These are phyloP conservation scores for Macroramphosus scolopax DNA, from an alignment of 2,797 vertebrate species.

Conservation along the genomic window DNA sequence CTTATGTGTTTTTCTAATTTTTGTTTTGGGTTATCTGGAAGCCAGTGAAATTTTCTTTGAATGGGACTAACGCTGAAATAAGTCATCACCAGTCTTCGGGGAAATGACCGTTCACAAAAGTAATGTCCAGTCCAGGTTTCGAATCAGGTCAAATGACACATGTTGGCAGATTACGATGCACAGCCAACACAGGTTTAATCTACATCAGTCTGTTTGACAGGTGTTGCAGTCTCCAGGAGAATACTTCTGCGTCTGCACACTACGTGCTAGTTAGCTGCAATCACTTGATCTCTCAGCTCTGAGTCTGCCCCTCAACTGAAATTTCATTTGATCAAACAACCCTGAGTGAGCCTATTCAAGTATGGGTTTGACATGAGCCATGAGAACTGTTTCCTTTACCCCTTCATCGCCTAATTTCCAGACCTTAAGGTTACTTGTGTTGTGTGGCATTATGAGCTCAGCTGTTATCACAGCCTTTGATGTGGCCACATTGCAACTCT, in stretches of 20 bases:
- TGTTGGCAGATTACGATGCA: constrained; percentile 3
- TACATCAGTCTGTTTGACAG: constrained; percentile 2
- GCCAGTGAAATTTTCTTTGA: too few species aligned
- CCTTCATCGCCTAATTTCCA: background rate
- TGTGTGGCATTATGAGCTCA: background rate
- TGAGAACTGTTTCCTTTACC: background rate
- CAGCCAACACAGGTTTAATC: background rate
- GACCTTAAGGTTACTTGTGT: background rate
- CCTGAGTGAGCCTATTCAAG: background rate
- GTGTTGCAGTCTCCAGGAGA: background rate
- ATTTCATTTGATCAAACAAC: background rate
- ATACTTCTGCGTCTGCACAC: background rate
- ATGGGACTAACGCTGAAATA: too few species aligned
- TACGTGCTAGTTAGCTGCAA: constrained; percentile 4
- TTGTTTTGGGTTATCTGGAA: too few species aligned
- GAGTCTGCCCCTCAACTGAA: background rate
- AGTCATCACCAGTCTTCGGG: too few species aligned
- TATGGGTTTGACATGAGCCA: background rate
- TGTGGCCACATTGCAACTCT: background rate
- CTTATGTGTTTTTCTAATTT: too few species aligned
- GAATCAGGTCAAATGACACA: constrained; percentile 20
- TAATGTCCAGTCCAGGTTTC: background rate
- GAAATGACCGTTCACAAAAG: background rate
- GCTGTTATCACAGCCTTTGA: background rate
- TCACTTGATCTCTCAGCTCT: constrained; percentile 15